Percentiles rank a stretch among this genome's conserved stretches.
Conservation (phyloP, 2,888 invertebrate genomes). For the Prosapia bicincta region DNA sequence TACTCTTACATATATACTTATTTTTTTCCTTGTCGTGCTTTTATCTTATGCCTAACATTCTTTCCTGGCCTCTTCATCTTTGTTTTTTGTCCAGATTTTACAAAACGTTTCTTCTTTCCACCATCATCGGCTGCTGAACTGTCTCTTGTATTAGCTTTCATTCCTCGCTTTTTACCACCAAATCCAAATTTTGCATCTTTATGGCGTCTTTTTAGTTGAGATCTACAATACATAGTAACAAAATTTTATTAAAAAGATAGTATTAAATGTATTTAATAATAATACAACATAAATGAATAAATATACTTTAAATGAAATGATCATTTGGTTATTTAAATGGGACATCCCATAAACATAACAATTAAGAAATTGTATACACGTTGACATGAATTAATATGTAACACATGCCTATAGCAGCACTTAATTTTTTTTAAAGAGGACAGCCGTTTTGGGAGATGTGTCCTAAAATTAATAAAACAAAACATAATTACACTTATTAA, state of each 20-base stretch:
- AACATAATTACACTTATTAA: too few species aligned
- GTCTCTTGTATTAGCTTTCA: constrained; percentile 80
- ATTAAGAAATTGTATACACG: too few species aligned
- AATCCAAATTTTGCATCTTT: constrained; percentile 90
- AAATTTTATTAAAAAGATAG: not conserved
- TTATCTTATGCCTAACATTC: not conserved
- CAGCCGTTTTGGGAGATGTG: too few species aligned
- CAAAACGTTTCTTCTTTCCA: not conserved
- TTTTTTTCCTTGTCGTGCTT: not conserved
- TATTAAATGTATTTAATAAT: too few species aligned
- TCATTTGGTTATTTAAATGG: too few species aligned
- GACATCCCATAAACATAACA: too few species aligned
- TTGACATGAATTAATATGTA: too few species aligned
- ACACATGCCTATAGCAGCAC: too few species aligned
- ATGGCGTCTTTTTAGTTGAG: constrained; percentile 54
- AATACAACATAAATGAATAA: not conserved
- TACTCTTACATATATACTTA: not conserved
- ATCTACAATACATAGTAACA: constrained; percentile 4
- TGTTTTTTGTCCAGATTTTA: not conserved
- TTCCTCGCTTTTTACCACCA: constrained; percentile 91
- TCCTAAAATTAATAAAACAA: too few species aligned
- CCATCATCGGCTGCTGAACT: constrained; percentile 56
- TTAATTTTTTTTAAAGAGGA: too few species aligned
- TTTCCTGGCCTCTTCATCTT: not conserved
- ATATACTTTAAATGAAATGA: too few species aligned